phyloP scores from a whole-genome alignment of 2,113 vertebrate genomes.

The Gnathonemus longibarbis region DNA sequence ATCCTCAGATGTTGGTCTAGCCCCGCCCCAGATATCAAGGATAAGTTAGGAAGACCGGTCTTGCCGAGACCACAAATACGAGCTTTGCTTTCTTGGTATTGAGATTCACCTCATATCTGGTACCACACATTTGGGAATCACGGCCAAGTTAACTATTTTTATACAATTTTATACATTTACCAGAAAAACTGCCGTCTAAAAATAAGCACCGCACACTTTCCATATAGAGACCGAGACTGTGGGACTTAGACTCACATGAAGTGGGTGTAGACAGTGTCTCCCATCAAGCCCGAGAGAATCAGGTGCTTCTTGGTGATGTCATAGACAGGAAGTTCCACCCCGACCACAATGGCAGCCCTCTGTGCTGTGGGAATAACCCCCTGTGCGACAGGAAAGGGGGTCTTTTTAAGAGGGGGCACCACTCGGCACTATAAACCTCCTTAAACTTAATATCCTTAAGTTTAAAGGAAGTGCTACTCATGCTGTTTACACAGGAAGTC shows the following conservation, averaged over 20 bases:
- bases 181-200: background rate
- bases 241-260: constrained; percentile 55
- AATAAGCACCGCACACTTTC: background rate
- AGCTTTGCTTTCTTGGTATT: background rate
- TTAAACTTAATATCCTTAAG: background rate
- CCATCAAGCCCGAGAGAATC: constrained; percentile 62
- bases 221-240: background rate
- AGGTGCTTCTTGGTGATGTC: constrained; percentile 74
- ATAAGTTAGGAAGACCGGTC: background rate
- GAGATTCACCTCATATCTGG: background rate
- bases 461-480: background rate
- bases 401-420: background rate
- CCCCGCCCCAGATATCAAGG: background rate
- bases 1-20: too few species aligned
- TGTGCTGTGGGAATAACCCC: constrained; percentile 71
- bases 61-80: background rate
- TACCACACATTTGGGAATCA: background rate
- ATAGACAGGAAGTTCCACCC: constrained; percentile 71
- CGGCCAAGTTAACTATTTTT: background rate
- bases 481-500: background rate
- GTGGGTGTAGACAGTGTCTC: constrained; percentile 65
- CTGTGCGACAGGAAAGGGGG: constrained; percentile 33
- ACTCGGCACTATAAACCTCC: background rate
- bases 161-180: background rate
- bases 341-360: constrained; percentile 69